Evolutionary conservation across 2,797 vertebrate species (phyloP), one percentile per base, ranked within the genome.

Genomic region (Onychomys torridus): DNA sequence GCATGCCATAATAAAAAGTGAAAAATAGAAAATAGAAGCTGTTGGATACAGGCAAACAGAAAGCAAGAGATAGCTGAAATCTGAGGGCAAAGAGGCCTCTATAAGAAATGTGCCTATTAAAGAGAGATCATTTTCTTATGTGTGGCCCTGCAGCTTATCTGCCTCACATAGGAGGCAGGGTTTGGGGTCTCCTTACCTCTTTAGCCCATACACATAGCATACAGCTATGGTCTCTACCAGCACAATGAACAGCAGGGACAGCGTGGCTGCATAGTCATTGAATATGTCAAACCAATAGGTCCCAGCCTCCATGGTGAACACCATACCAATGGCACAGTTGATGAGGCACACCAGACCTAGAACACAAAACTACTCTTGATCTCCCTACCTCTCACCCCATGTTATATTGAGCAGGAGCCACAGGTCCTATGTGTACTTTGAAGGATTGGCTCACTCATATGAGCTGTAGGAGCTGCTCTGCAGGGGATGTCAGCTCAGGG

Each of bases 211-310:
- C 96, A 99, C 96, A 57, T 99, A 99, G 69, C 99, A 99, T 97
- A 99, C 98, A 0, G 98, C 98, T 0, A 99, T 55, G 37, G 99
- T 98, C 98, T 99, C 99, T 6, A 99, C 98, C 96, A 99, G 98
- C n/a, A 99, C 99, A 0, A 99, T 99, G 95, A 99, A 98, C 96
- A 99, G 99, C 97, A 99, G 98, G 0, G 99, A 99, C 89, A 99
- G 99, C 0, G 99, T 99, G 94, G 99, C 99, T 0, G 98, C 99
- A 0, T 99, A 99, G 96, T 99, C 99, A 0, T 99, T 99, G 98
- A 99, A 99, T 67, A 99, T 99, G 97, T 99, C 98, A 88, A 99
- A 99, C 99, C 99, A 99, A 93, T 99, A 99, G 97, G 98, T 99
- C 21, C 99, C 99, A 0, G 99, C 98, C 1, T 99, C 98, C 84